Conservation (phyloP, 1,140 invertebrate species). For the Choristoneura fumiferana region DNA sequence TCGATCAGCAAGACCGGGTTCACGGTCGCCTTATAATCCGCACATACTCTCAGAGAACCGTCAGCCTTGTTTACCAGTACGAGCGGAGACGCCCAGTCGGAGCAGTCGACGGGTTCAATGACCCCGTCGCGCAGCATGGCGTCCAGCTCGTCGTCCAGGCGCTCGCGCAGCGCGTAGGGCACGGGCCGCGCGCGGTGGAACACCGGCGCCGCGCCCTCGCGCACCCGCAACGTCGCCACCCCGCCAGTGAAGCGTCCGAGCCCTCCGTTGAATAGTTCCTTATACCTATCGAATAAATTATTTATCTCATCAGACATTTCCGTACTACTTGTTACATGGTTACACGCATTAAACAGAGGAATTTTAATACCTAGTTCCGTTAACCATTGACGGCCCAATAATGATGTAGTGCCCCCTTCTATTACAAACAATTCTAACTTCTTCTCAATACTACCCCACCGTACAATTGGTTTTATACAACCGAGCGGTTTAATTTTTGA, state of each 20-base stretch:
- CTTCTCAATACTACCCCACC: neutral
- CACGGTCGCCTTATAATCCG: slow-evolving; percentile 66
- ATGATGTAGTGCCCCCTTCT: slow-evolving; percentile 27
- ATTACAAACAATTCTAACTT: slow-evolving; percentile 33
- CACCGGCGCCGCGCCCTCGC: slow-evolving; percentile 22
- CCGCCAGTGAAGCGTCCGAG: slow-evolving; percentile 27
- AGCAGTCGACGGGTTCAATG: slow-evolving; percentile 22
- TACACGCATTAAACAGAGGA: neutral
- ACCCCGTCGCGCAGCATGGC: slow-evolving; percentile 37
- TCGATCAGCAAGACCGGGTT: slow-evolving; percentile 45
- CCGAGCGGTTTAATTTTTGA: slow-evolving; percentile 25
- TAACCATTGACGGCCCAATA: slow-evolving; percentile 27
- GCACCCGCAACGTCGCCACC: slow-evolving; percentile 19
- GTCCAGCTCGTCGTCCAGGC: slow-evolving; percentile 19
- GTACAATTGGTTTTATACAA: slow-evolving; percentile 7
- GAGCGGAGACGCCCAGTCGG: no score
- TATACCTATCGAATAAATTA: slow-evolving; percentile 21
- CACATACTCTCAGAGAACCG: slow-evolving; percentile 69
- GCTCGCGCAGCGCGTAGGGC: slow-evolving; percentile 2
- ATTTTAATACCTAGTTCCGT: slow-evolving; percentile 21
- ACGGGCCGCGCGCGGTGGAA: slow-evolving; percentile 1
- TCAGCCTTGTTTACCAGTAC: no score
- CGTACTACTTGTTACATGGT: neutral
- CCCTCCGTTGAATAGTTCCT: slow-evolving; percentile 19
- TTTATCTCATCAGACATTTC: neutral